Conservation (phyloP, 2,888 invertebrate species). For the Stenolophus ochropezus region DNA sequence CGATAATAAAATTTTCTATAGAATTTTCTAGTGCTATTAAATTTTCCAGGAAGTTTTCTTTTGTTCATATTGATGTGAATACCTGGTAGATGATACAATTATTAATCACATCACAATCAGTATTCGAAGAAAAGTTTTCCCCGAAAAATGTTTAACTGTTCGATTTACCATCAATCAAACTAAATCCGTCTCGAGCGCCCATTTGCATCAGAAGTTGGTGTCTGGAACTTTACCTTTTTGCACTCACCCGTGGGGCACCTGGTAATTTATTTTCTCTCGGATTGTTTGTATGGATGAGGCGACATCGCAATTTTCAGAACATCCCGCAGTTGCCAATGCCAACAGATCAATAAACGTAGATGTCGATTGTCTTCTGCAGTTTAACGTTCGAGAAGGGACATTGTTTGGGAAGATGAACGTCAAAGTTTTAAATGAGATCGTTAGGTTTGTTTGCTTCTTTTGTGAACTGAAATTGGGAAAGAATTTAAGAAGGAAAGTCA, state of each 20-base stretch:
- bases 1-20: too few relatives aligned
- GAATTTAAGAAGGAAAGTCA: not conserved
- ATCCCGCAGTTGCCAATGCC: not conserved
- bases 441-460: not conserved
- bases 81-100: not conserved
- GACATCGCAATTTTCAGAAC: constrained; percentile 26
- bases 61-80: too few relatives aligned
- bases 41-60: too few relatives aligned
- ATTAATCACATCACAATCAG: not conserved
- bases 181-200: not conserved
- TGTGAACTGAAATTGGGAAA: not conserved
- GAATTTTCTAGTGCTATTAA: too few relatives aligned
- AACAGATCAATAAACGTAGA: constrained; percentile 37
- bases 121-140: not conserved
- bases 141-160: not conserved
- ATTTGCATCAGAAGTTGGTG: not conserved
- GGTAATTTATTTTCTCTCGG: constrained; percentile 22
- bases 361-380: constrained; percentile 29
- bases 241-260: constrained; percentile 18
- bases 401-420: not conserved
- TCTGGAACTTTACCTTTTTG: not conserved
- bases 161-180: not conserved
- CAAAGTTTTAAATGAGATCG: not conserved
- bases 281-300: constrained; percentile 40
- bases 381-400: not conserved